Percentiles rank a stretch among this genome's conserved stretches.
These are phyloP conservation scores for Paradoxurus hermaphroditus DNA, from an alignment of 2,113 vertebrate genomes.

Conservation along the genomic window DNA sequence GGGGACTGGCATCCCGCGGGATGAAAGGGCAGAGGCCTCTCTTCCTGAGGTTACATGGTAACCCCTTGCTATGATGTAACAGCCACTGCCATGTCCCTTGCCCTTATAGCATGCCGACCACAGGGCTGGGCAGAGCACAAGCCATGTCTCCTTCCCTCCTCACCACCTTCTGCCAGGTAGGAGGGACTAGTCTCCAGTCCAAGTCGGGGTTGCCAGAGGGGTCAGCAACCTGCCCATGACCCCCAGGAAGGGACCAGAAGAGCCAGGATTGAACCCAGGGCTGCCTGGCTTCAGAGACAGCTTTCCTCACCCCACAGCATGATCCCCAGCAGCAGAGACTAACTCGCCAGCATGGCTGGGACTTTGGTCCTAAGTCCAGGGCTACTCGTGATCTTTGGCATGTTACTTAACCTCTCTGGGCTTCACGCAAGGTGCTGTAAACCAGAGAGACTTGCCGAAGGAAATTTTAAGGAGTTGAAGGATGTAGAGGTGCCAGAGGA, in stretches of 20 bases:
- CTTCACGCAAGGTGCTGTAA: not conserved
- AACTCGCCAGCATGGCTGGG: not conserved
- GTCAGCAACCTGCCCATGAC: accelerated
- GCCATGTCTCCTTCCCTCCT: not conserved
- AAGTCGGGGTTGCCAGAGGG: not conserved
- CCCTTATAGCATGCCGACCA: not conserved
- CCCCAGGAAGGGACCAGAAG: not conserved
- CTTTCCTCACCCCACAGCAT: not conserved
- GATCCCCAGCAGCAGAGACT: not conserved
- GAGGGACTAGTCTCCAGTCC: not conserved
- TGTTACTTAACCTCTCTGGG: not conserved
- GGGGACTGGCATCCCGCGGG: not conserved
- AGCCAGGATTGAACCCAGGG: not conserved
- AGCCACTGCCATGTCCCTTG: not conserved
- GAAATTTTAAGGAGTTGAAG: not conserved
- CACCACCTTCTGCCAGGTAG: not conserved
- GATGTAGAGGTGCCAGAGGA: not conserved
- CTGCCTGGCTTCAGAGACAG: not conserved
- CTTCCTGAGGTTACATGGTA: conserved; percentile 13
- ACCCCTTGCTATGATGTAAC: conserved; percentile 11
- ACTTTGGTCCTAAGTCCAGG: not conserved
- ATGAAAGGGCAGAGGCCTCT: not conserved
- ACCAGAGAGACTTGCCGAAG: not conserved
- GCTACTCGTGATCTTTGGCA: not conserved
- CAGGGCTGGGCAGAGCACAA: not conserved